Base-by-base conservation (phyloP, 2,113 vertebrate species). In the Ovibos moschatus region DNA sequence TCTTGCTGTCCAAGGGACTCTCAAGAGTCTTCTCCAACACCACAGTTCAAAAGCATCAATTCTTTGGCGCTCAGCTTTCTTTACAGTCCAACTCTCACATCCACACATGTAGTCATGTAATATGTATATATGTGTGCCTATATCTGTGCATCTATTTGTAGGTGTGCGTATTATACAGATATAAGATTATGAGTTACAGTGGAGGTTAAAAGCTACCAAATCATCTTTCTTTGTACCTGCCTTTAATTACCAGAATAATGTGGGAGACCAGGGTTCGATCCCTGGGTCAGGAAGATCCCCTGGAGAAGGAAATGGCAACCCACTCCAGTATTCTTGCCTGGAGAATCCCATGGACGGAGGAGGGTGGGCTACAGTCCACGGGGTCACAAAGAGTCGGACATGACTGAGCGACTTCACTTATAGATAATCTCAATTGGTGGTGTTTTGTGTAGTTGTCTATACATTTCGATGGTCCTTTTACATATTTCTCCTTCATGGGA, bases 31-130 rank as follows among this genome's bases (percentile, higher is more conserved):
- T 71, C 9, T 71, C 64, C n/a, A 71, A 36, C n/a, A 36, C 1
- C 64, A 71, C 67, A 40, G n/a, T 71, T 23, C n/a, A 71, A 71
- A 71, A 71, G 64, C n/a, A 71, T 71, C 67, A 23, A 12, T 71
- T 23, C n/a, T 36, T 21, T 0, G 4, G 9, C 0, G 0, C 9
- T 36, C 19, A 71, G 67, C 19, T 23, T 40, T 71, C 67, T 71
- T 40, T 12, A 71, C 21, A 23, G 67, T 71, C 19, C 67, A 71
- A 40, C 19, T 71, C 19, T 71, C n/a, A 40, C n/a, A 36, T 40
- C n/a, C n/a, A 40, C 6, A 40, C 19, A 11, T 23, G 67, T 71
- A 36, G 64, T 23, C 67, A 40, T 40, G 19, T 71, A 23, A 71
- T 71, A 71, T 71, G 19, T 36, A 40, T 71, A 71, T 36, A 71